Evolutionary conservation across 2,888 invertebrate species (phyloP), one percentile per base, ranked within the genome.

Genomic region (Ophioninae sp.): DNA sequence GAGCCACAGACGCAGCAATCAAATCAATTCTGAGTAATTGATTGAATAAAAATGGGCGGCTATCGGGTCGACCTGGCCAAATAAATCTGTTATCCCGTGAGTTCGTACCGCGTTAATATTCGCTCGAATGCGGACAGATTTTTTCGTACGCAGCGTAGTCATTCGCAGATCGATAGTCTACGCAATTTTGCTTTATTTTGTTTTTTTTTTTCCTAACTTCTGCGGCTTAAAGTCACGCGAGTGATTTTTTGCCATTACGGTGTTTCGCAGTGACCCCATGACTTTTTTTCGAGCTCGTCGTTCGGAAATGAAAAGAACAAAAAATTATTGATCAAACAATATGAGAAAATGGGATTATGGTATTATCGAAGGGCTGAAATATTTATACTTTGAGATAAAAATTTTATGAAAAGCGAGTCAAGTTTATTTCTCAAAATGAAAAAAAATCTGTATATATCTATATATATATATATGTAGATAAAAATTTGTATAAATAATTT

Each of bases 11-110:
- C 79, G 80, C 81, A 80, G 79, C 80, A 84, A 87, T 87, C 84
- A 85, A 88, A 86, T 87, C 82, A 75, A 84, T 82, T 77, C 72
- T 81, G 84, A 79, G 80, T 87, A 87, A 86, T 86, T 86, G 86
- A 85, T 86, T 81, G 79, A 84, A 87, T 84, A 73, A 67, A 69
- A 61, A 82, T 81, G 69, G 69, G 74, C 75, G 56, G 51, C 74
- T 58, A 65, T 68, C 61, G 59, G 59, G 58, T 63, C 65, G 71
- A 79, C 64, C 82, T 68, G 76, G 81, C 82, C 71, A 85, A 84
- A 85, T 86, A 78, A 84, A 84, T 75, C 67, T 39, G 74, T 72
- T 73, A 30, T 68, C 73, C 85, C 56, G 39, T 39, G 51, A 61
- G 61, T 7, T 75, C 8, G 22, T 37, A 63, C 71, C 8, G 61